Base-by-base conservation (phyloP, 2,113 vertebrate genomes). In the Suricata suricatta region DNA sequence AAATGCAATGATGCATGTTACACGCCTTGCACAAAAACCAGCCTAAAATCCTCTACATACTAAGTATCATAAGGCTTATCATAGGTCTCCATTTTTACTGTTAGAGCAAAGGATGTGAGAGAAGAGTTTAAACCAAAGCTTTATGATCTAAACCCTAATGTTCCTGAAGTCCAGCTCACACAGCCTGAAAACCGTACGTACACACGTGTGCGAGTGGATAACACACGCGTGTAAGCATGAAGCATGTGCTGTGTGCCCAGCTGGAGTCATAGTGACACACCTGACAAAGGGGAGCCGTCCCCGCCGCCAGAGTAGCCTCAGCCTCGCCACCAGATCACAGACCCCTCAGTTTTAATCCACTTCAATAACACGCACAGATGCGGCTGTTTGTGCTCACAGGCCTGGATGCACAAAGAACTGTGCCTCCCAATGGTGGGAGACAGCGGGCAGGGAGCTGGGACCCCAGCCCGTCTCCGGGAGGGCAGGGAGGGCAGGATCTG, bases 61-160 rank as follows among this genome's bases (percentile, higher is more conserved):
- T 1, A 52, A 29, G 29, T 3, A 5, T 8, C 14, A 1, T 12
- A 0, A 16, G 33, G 44, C 33, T 25, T 50, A 38, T 29, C 33
- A 66, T 3, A 14, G 7, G 7, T 16, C n/a, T 68, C 69, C n/a
- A 3, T 71, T 44, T 14, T 60, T 35, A 31, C 33, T 52, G 1
- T 16, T 10, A 23, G 38, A 93, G 63, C 16, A 74, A 52, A 6
- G 27, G 52, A 44, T 13, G 33, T 19, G 71, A 52, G 71, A 44
- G 66, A 68, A 92, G 33, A 44, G 12, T 27, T 27, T 68, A 52
- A 41, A 23, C 11, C 41, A 92, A 64, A 81, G 52, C 15, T 44
- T 35, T 29, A 31, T 13, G 57, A 44, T 44, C 33, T 54, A 21
- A 12, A 33, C 35, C n/a, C 17, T n/a, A 5, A 10, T n/a, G 25